These are phyloP conservation scores for Palythoa grandiflora DNA, from an alignment of 92 coral and sea anemone genomes.

Conservation along the genomic window DNA sequence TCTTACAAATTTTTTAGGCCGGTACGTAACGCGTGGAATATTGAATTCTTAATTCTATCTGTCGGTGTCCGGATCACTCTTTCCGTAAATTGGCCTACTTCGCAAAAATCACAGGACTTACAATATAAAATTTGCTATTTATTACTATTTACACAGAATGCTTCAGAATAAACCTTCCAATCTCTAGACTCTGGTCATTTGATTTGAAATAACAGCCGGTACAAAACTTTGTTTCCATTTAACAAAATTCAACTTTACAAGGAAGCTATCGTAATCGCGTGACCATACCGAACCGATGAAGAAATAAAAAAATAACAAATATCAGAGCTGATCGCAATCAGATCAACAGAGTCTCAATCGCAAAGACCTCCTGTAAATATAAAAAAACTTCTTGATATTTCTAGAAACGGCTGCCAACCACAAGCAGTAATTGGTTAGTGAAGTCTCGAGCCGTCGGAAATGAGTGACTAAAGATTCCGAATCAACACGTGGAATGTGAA, in stretches of 20 bases:
- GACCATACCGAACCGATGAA: background rate
- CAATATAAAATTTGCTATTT: background rate
- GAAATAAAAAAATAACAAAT: background rate
- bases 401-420: background rate
- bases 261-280: slow-evolving; percentile 25
- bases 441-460: background rate
- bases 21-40: background rate
- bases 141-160: slow-evolving; percentile 12
- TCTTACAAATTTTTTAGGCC: background rate
- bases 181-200: background rate
- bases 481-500: background rate
- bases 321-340: background rate
- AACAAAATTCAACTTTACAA: background rate
- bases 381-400: background rate
- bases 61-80: background rate
- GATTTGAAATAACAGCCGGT: background rate
- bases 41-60: background rate
- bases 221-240: background rate
- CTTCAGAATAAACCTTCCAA: background rate
- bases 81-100: background rate
- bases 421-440: background rate
- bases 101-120: background rate
- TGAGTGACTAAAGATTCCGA: background rate
- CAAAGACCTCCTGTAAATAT: slow-evolving; percentile 23
- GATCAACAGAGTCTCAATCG: background rate